Percentiles rank a stretch among this genome's conserved stretches.
Evolutionary conservation across 2,113 vertebrate genomes (phyloP).

Genomic region (Periophthalmodon schlosseri): DNA sequence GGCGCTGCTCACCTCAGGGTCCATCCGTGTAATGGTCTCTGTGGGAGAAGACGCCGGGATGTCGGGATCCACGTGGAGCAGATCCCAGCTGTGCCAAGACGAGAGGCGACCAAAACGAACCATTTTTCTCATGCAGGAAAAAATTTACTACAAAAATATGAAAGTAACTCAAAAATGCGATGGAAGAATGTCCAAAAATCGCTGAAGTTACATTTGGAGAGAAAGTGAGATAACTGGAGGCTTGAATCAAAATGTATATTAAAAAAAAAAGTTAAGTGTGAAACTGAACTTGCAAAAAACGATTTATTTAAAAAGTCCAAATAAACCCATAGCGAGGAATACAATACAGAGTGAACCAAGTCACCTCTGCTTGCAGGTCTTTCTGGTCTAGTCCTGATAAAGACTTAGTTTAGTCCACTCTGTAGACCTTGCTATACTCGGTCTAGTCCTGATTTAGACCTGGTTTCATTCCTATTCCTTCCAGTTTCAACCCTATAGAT

Average conservation of each 20-base stretch:
- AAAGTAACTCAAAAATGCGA: rapidly evolving
- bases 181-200: not conserved
- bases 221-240: not conserved
- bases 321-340: conserved; percentile 20
- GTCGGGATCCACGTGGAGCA: conserved; percentile 68
- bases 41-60: conserved; percentile 36
- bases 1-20: conserved; percentile 65
- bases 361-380: too few relatives aligned
- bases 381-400: not conserved
- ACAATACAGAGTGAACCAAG: not conserved
- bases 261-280: not conserved
- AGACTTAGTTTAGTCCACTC: too few relatives aligned
- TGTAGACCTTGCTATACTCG: too few relatives aligned
- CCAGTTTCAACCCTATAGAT: not conserved
- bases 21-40: not conserved
- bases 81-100: conserved; percentile 80
- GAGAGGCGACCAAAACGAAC: conserved; percentile 70
- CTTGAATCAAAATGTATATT: not conserved
- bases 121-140: conserved; percentile 43
- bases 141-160: not conserved
- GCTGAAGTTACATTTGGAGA: not conserved
- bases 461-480: not conserved
- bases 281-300: not conserved
- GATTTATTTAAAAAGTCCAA: conserved; percentile 4
- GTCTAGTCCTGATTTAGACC: not conserved